These are phyloP conservation scores for Trichogramma evanescens DNA, from an alignment of 2,888 invertebrate species.

Conservation along the genomic window DNA sequence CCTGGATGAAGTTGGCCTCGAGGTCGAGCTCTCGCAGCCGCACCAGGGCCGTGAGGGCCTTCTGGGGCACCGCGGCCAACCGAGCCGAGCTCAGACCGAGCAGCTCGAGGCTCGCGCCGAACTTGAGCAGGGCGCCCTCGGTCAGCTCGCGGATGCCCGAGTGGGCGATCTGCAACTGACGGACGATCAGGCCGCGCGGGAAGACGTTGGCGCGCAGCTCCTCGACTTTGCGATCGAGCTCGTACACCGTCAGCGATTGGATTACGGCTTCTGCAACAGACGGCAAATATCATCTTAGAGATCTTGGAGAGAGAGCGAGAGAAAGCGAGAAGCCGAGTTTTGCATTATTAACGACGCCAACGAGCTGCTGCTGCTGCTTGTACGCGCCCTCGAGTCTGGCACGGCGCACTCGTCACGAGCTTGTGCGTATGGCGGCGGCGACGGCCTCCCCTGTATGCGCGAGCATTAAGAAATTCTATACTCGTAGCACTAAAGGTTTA, in stretches of 20 bases:
- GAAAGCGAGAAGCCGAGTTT: background rate
- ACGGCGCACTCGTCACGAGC: too few relatives aligned
- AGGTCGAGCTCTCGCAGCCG: constrained; percentile 71
- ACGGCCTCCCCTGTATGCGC: too few relatives aligned
- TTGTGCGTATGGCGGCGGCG: too few relatives aligned
- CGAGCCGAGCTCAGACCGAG: constrained; percentile 71
- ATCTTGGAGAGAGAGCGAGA: background rate
- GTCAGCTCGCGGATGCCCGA: constrained; percentile 51
- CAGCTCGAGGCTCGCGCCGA: constrained; percentile 57
- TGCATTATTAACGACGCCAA: too few relatives aligned
- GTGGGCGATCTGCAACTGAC: constrained; percentile 71
- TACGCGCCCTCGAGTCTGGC: too few relatives aligned
- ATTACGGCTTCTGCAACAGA: constrained; percentile 41
- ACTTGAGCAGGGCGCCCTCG: constrained; percentile 42
- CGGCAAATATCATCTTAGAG: background rate
- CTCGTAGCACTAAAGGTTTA: too few relatives aligned
- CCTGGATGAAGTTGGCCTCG: constrained; percentile 75
- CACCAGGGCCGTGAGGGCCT: constrained; percentile 65
- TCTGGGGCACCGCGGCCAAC: constrained; percentile 68
- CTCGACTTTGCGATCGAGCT: constrained; percentile 74
- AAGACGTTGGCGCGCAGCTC: constrained; percentile 70
- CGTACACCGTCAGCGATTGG: constrained; percentile 82
- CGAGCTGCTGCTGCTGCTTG: too few relatives aligned
- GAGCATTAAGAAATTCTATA: too few relatives aligned
- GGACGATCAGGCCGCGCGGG: constrained; percentile 61